Evolutionary conservation across 2,113 vertebrate genomes (phyloP), one percentile per base, ranked within the genome.

Genomic region (Laterallus jamaicensis): DNA sequence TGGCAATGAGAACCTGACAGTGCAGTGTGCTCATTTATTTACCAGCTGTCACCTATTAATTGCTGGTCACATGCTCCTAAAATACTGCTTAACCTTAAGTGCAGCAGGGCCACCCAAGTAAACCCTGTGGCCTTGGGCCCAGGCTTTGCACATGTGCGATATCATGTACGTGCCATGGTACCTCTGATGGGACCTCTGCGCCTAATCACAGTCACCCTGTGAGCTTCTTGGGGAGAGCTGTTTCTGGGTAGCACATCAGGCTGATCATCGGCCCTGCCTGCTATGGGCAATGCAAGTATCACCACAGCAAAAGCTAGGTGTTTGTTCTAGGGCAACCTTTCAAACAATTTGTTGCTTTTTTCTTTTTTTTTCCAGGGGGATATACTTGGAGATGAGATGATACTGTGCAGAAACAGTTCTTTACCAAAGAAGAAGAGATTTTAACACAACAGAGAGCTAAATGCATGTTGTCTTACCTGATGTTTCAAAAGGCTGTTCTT

Each of bases 121-220:
- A 47, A 11, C 20, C 21, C 15, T 59, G 14, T 5, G 16, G 39
- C 50, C 49, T n/a, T 8, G 19, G 11, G 14, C n/a, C 69, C 31
- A 25, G 16, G 25, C 14, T 82, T 84, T 56, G 47, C 25, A 12
- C 2, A 2, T 12, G 8, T 47, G 25, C 0, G 2, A 8, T 9
- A 15, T n/a, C 5, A 2, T 15, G 5, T 11, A 15, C 1, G 1
- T 5, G 9, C 14, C 35, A 32, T 17, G 14, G 40, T 25, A 20
- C 4, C 50, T 40, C 54, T 71, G 35, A 18, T 1, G 2, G 20
- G 37, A 58, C 8, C 12, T 62, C 59, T 67, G 85, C 54, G 56
- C 25, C 25, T 39, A 4, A 0, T 5, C 22, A 39, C 54, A 86
- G 42, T 25, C 0, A 0, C 6, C 8, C 22, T n/a, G 26, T 37